Conservation (phyloP, 2,888 invertebrate species). For the Lasiommata megera region DNA sequence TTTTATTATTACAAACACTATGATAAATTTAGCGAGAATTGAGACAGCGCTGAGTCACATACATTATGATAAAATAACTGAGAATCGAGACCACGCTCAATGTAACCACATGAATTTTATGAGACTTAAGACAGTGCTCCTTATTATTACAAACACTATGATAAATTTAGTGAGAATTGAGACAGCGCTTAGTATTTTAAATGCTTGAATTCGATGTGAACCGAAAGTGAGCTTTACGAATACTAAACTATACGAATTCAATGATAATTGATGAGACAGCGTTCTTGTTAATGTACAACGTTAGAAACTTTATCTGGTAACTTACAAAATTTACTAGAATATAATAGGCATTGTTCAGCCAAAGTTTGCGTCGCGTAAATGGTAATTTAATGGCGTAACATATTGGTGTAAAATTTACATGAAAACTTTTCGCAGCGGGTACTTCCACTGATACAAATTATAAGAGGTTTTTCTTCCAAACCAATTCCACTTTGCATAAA, state of each 20-base stretch:
- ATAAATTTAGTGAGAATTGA: no score
- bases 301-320: neutral
- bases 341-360: neutral
- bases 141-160: no score
- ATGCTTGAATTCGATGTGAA: no score
- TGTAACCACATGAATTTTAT: no score
- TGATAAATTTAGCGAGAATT: no score
- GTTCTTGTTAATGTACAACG: neutral
- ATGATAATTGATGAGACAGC: neutral
- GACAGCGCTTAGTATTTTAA: no score
- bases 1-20: no score
- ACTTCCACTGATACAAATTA: neutral
- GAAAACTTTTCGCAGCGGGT: neutral
- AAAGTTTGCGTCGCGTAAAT: neutral
- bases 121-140: no score
- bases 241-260: neutral
- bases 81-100: no score
- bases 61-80: no score
- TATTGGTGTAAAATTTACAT: slow-evolving; percentile 3
- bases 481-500: neutral
- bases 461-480: neutral
- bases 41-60: no score
- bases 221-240: no score
- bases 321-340: neutral
- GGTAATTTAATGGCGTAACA: slow-evolving; percentile 4